Evolutionary conservation across 1,140 invertebrate genomes (phyloP).

Genomic region (Eriosoma lanigerum): DNA sequence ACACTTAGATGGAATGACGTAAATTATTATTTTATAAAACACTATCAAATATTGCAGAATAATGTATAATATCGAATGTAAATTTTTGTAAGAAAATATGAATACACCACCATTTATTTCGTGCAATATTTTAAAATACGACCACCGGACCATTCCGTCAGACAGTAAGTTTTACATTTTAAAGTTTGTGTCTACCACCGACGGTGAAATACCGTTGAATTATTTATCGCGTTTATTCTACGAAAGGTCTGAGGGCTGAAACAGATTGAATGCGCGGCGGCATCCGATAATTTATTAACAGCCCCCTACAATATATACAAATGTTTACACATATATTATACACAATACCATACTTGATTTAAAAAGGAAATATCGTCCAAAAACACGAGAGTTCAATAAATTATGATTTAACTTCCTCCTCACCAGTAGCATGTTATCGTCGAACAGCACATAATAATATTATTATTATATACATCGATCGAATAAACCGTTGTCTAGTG

Average conservation of each 20-base stretch:
- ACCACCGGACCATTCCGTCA: too few relatives aligned
- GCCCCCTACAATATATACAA: background rate
- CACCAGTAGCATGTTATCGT: background rate
- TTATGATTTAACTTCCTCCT: background rate
- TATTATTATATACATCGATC: too few relatives aligned
- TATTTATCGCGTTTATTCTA: background rate
- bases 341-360: background rate
- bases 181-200: background rate
- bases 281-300: slow-evolving; percentile 7
- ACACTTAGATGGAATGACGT: too few relatives aligned
- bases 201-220: slow-evolving; percentile 12
- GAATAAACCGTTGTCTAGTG: too few relatives aligned
- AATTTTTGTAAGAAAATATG: too few relatives aligned
- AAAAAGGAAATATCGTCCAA: background rate
- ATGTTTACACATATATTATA: background rate
- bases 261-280: background rate
- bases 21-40: too few relatives aligned
- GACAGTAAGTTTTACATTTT: background rate
- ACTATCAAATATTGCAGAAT: too few relatives aligned
- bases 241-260: background rate
- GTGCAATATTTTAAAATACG: too few relatives aligned
- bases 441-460: slow-evolving; percentile 1
- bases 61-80: too few relatives aligned
- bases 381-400: background rate
- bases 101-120: too few relatives aligned